Conservation (phyloP, 2,888 invertebrate species). For the Latheticus oryzae region DNA sequence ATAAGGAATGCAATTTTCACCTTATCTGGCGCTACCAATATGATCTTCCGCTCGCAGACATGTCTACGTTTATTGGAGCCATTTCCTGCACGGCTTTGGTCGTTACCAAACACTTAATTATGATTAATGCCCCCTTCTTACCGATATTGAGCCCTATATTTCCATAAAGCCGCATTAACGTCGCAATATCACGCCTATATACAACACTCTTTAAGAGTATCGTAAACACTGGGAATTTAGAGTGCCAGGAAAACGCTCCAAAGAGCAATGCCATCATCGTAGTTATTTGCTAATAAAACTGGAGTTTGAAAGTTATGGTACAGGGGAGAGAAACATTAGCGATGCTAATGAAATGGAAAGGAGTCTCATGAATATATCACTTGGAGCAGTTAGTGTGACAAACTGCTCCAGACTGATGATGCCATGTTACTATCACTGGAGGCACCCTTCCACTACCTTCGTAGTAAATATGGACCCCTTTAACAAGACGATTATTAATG, state of each 20-base stretch:
- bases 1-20: slow-evolving; percentile 62
- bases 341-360: slow-evolving; percentile 59
- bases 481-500: slow-evolving; percentile 27
- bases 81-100: slow-evolving; percentile 59
- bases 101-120: slow-evolving; percentile 64
- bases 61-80: slow-evolving; percentile 62
- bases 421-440: slow-evolving; percentile 32
- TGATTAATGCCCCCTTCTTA: slow-evolving; percentile 62
- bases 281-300: slow-evolving; percentile 61
- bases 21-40: slow-evolving; percentile 61
- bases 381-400: slow-evolving; percentile 45
- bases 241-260: slow-evolving; percentile 51
- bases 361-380: slow-evolving; percentile 55
- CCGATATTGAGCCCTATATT: slow-evolving; percentile 71
- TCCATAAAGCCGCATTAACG: slow-evolving; percentile 71
- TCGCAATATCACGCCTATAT: slow-evolving; percentile 64
- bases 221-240: slow-evolving; percentile 59
- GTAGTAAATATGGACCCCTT: slow-evolving; percentile 31
- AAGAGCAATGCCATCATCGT: slow-evolving; percentile 54
- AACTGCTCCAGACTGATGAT: slow-evolving; percentile 43
- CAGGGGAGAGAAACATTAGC: slow-evolving; percentile 54
- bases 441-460: slow-evolving; percentile 27
- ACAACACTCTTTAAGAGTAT: slow-evolving; percentile 58
- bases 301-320: slow-evolving; percentile 55
- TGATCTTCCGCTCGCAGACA: slow-evolving; percentile 60